Conservation (phyloP, 1,140 invertebrate species). For the Batillaria attramentaria region DNA sequence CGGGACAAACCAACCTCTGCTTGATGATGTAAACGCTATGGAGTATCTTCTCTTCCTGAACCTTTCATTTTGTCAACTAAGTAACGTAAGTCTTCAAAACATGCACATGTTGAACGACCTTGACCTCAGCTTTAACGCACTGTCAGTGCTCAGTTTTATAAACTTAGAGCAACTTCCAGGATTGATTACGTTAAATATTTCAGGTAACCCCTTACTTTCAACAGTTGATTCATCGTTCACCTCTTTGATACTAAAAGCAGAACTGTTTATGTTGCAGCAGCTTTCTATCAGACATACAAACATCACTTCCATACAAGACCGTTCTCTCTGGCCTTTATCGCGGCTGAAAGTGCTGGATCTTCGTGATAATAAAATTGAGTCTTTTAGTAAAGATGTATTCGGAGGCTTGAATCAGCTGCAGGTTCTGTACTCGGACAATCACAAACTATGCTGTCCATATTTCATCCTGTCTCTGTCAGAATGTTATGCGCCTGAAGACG, state of each 20-base stretch:
- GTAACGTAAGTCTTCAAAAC: not conserved
- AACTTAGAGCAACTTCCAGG: conserved; percentile 9
- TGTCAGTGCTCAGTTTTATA: conserved; percentile 8
- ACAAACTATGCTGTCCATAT: conserved; percentile 46
- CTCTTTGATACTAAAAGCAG: conserved; percentile 29
- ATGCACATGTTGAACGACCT: conserved; percentile 21
- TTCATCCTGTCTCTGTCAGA: conserved; percentile 29
- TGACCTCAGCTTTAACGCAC: conserved; percentile 23
- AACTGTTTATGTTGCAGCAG: conserved; percentile 28
- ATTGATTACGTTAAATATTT: conserved; percentile 28
- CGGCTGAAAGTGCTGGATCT: conserved; percentile 33
- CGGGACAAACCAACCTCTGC: not conserved
- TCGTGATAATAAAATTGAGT: conserved; percentile 29
- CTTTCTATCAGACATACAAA: conserved; percentile 18
- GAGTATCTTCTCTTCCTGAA: conserved; percentile 31
- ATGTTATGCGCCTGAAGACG: conserved; percentile 41
- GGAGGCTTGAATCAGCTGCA: conserved; percentile 32
- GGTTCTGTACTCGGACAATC: conserved; percentile 37
- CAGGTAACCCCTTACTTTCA: conserved; percentile 33
- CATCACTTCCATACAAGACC: conserved; percentile 17
- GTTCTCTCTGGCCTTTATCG: conserved; percentile 4
- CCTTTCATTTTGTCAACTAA: conserved; percentile 18
- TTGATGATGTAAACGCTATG: not conserved
- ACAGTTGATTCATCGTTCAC: conserved; percentile 32
- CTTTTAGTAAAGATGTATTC: conserved; percentile 40